phyloP scores from a whole-genome alignment of 92 coral and sea anemone species.

The Virgularia gustaviana region DNA sequence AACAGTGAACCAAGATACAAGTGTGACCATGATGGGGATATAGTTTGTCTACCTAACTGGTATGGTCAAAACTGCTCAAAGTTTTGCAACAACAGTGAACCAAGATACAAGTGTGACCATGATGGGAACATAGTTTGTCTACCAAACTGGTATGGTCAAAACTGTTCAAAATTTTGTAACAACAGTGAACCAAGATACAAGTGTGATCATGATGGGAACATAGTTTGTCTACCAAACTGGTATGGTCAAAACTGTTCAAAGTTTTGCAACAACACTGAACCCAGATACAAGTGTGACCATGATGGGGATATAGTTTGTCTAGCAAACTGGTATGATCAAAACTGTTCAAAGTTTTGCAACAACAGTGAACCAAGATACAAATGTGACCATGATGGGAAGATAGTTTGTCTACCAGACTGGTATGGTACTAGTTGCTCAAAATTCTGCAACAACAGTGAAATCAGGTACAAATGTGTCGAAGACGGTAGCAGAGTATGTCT shows the following conservation, averaged over 20 bases:
- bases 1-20: slow-evolving; percentile 4
- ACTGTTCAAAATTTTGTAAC: slow-evolving; percentile 24
- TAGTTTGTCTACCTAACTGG: slow-evolving; percentile 65
- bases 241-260: slow-evolving; percentile 44
- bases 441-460: slow-evolving; percentile 42
- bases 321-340: slow-evolving; percentile 8
- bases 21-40: slow-evolving; percentile 61
- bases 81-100: neutral
- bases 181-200: neutral
- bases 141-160: slow-evolving; percentile 27
- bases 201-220: slow-evolving; percentile 18
- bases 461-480: slow-evolving; percentile 6
- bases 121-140: slow-evolving; percentile 20
- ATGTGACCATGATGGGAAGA: neutral
- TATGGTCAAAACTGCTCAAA: slow-evolving; percentile 63
- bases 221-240: slow-evolving; percentile 36
- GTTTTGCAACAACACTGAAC: slow-evolving; percentile 46
- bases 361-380: neutral
- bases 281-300: slow-evolving; percentile 54
- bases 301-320: neutral
- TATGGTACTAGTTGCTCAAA: slow-evolving; percentile 55
- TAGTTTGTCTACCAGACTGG: slow-evolving; percentile 56
- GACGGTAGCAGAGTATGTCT: slow-evolving; percentile 59
- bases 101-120: slow-evolving; percentile 13
- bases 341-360: slow-evolving; percentile 45